These are phyloP conservation scores for Arctopsyche grandis DNA, from an alignment of 1,140 invertebrate species.

Conservation along the genomic window DNA sequence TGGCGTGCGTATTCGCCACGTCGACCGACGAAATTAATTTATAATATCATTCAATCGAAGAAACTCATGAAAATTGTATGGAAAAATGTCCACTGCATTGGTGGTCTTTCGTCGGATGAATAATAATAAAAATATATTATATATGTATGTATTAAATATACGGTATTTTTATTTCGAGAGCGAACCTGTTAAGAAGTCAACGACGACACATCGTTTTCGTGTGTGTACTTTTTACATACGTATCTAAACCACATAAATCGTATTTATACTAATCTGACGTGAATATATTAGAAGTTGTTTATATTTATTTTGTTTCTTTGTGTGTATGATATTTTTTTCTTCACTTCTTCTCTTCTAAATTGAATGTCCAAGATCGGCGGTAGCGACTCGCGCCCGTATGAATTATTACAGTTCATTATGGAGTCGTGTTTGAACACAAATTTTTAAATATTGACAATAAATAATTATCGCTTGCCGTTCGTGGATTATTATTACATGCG, in stretches of 20 bases:
- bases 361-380: constrained; percentile 3
- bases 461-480: constrained; percentile 10
- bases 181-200: constrained; percentile 10
- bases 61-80: neutral
- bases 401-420: constrained; percentile 20
- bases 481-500: neutral
- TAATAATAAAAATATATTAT: neutral
- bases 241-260: constrained; percentile 44
- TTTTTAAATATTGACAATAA: constrained; percentile 24
- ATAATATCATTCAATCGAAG: neutral
- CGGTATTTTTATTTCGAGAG: neutral
- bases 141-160: neutral
- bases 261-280: constrained; percentile 46
- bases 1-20: neutral
- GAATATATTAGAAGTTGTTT: constrained; percentile 46
- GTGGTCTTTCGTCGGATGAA: constrained; percentile 12
- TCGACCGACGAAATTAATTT: neutral
- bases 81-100: neutral
- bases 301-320: neutral
- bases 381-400: constrained; percentile 3
- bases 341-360: neutral
- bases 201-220: neutral
- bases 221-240: neutral
- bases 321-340: neutral
- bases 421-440: constrained; percentile 11